Evolutionary conservation across 2,797 vertebrate species (phyloP).

Genomic region (Bradypus variegatus): DNA sequence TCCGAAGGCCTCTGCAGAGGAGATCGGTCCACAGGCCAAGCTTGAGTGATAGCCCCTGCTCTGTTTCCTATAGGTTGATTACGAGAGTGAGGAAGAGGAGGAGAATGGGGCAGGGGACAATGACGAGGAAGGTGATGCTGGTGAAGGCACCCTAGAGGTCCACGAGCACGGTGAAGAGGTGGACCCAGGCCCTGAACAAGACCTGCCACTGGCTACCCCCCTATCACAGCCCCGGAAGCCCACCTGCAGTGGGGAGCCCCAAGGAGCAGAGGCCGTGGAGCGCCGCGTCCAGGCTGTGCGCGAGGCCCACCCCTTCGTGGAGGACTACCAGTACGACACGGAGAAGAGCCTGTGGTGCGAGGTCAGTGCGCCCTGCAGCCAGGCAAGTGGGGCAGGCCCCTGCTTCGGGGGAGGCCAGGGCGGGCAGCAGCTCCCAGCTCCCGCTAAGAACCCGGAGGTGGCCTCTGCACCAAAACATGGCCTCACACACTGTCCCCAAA

Average conservation of each 20-base stretch:
- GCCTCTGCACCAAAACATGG: not conserved
- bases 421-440: not conserved
- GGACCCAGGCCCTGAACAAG: slow-evolving; percentile 38
- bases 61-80: slow-evolving; percentile 83
- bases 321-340: slow-evolving; percentile 83
- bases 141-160: not conserved
- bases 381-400: no score
- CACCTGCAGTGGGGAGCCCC: not conserved
- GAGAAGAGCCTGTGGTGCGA: slow-evolving; percentile 88
- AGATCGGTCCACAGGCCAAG: not conserved
- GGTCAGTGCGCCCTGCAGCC: slow-evolving; percentile 70
- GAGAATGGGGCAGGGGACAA: slow-evolving; percentile 52
- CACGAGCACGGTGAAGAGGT: slow-evolving; percentile 30
- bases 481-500: not conserved
- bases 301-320: slow-evolving; percentile 73
- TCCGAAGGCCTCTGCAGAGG: not conserved
- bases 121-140: slow-evolving; percentile 49
- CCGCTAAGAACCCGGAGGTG: not conserved
- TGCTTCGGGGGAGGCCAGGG: no score
- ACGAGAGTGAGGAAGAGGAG: slow-evolving; percentile 89
- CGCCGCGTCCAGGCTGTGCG: slow-evolving; percentile 79
- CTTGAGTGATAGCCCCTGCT: not conserved
- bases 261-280: slow-evolving; percentile 39
- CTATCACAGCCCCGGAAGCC: slow-evolving; percentile 19
- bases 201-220: not conserved